These are phyloP conservation scores for Pimephales promelas DNA, from an alignment of 2,113 vertebrate genomes.

Conservation along the genomic window DNA sequence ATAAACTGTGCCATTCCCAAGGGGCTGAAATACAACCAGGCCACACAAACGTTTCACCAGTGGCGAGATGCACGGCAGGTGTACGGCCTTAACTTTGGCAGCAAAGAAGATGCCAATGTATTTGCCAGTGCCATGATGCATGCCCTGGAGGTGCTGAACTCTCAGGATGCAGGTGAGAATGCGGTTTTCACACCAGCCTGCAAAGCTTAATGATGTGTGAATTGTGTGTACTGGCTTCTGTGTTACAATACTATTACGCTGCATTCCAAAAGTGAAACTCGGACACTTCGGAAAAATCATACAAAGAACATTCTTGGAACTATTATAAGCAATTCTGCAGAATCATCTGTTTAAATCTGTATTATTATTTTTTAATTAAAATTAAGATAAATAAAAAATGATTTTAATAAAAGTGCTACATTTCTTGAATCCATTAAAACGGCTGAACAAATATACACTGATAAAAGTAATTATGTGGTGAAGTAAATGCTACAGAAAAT, in stretches of 20 bases:
- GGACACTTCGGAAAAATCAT: too few relatives aligned
- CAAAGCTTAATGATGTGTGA: not conserved
- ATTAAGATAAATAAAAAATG: too few relatives aligned
- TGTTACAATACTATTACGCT: not conserved
- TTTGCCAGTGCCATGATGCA: slow-evolving; percentile 99
- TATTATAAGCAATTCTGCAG: too few relatives aligned
- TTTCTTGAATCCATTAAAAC: too few relatives aligned
- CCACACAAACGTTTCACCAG: slow-evolving; percentile 97
- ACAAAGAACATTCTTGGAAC: too few relatives aligned
- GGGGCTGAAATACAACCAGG: slow-evolving; percentile 98
- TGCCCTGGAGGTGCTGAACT: slow-evolving; percentile 97
- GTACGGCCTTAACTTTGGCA: slow-evolving; percentile 98
- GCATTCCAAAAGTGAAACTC: not conserved
- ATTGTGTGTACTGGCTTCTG: not conserved
- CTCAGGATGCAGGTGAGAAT: slow-evolving; percentile 89
- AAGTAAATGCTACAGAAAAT: too few relatives aligned
- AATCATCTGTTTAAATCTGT: too few relatives aligned
- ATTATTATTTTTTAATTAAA: too few relatives aligned
- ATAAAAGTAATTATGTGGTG: too few relatives aligned
- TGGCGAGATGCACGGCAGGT: slow-evolving; percentile 97
- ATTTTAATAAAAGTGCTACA: too few relatives aligned
- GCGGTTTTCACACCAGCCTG: not conserved
- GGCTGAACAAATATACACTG: too few relatives aligned
- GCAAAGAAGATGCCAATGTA: slow-evolving; percentile 98
- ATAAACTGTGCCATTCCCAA: slow-evolving; percentile 99